Evolutionary conservation across 2,797 vertebrate species (phyloP).

Genomic region (Cyclura pinguis): DNA sequence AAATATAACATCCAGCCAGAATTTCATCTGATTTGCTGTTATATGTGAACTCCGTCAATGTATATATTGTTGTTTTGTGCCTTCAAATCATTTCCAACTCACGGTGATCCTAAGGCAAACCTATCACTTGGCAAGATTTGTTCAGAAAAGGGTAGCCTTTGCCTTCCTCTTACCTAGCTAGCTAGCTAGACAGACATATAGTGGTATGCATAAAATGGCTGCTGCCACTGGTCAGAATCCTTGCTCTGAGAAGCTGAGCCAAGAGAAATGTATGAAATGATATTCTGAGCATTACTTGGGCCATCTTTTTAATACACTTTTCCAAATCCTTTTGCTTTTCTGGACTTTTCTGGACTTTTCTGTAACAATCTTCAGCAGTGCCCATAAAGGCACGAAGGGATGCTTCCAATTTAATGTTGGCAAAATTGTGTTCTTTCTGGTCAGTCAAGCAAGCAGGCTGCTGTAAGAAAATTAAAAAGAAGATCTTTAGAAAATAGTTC

Average conservation of each 20-base stretch:
- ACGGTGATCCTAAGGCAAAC: too few relatives aligned
- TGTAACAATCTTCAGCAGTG: slow-evolving; percentile 24
- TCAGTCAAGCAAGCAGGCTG: background rate
- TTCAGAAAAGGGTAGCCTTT: too few relatives aligned
- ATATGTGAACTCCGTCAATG: background rate
- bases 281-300: slow-evolving; percentile 22
- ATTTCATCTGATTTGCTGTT: background rate
- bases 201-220: background rate
- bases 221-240: too few relatives aligned
- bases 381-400: slow-evolving; percentile 32
- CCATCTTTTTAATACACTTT: slow-evolving; percentile 55
- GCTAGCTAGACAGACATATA: background rate
- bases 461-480: slow-evolving; percentile 21
- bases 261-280: background rate
- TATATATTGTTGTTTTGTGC: too few relatives aligned
- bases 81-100: too few relatives aligned
- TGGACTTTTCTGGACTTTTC: slow-evolving; percentile 28
- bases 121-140: too few relatives aligned
- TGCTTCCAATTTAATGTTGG: slow-evolving; percentile 47
- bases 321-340: slow-evolving; percentile 37
- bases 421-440: slow-evolving; percentile 46
- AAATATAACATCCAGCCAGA: background rate
- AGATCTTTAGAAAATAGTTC: background rate
- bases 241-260: too few relatives aligned
- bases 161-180: background rate